Conservation (phyloP, 2,113 vertebrate genomes). For the Etheostoma spectabile region DNA sequence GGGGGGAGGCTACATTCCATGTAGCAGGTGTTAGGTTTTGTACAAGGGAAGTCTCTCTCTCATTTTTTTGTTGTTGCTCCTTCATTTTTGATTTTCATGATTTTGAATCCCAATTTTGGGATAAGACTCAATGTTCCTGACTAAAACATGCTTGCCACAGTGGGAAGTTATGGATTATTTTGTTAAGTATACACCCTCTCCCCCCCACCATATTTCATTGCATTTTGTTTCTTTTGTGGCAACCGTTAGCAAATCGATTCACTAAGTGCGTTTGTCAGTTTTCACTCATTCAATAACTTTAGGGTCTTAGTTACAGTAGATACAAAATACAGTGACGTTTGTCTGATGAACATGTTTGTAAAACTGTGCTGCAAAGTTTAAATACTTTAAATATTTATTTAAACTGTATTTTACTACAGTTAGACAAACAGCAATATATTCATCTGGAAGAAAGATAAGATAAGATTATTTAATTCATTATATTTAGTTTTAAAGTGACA, state of each 20-base stretch:
- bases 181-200: constrained; percentile 3
- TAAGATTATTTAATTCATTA: neutral
- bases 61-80: constrained; percentile 19
- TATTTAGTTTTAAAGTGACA: neutral
- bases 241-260: constrained; percentile 43
- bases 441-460: neutral
- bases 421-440: neutral
- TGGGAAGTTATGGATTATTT: constrained; percentile 38
- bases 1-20: constrained; percentile 73
- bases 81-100: constrained; percentile 51
- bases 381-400: neutral
- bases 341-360: constrained; percentile 41
- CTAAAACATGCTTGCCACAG: constrained; percentile 44
- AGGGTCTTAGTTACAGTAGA: constrained; percentile 17
- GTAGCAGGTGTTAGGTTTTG: constrained; percentile 69
- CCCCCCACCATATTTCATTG: constrained; percentile 31
- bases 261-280: constrained; percentile 39
- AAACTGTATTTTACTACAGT: neutral
- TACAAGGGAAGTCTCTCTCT: constrained; percentile 57
- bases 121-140: constrained; percentile 22
- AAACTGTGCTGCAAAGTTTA: neutral
- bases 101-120: constrained; percentile 33
- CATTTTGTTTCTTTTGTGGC: constrained; percentile 51
- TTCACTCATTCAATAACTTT: constrained; percentile 46
- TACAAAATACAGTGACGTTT: constrained; percentile 6